Conservation (phyloP, 2,797 vertebrate genomes). For the Iguana delicatissima region DNA sequence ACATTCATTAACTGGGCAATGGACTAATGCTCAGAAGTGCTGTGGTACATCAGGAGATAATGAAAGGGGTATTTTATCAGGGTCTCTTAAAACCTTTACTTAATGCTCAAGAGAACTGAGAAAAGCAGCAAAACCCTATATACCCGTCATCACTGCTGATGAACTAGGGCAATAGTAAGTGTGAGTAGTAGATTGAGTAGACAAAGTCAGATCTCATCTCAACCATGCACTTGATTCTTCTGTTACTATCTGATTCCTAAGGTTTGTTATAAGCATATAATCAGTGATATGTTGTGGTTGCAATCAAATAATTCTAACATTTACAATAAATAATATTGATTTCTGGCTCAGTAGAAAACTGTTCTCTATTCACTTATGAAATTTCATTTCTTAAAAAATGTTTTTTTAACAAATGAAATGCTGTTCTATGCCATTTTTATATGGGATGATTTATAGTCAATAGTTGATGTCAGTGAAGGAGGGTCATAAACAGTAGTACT, state of each 20-base stretch:
- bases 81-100: not conserved
- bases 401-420: not conserved
- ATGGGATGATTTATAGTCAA: not conserved
- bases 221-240: not conserved
- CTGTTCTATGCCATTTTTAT: not conserved
- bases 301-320: not conserved
- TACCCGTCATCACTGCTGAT: not conserved
- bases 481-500: too few species aligned
- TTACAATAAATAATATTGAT: not conserved
- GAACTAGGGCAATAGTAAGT: not conserved
- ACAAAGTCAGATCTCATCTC: not conserved
- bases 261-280: not conserved
- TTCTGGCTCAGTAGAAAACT: not conserved
- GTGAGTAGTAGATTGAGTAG: not conserved
- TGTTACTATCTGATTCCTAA: not conserved
- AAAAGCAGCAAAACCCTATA: not conserved
- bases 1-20: not conserved
- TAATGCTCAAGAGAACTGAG: not conserved
- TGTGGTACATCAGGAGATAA: not conserved
- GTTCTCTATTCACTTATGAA: not conserved
- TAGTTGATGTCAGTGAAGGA: not conserved
- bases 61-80: too few species aligned
- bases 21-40: not conserved
- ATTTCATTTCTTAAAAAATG: not conserved
- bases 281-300: not conserved